Conservation (phyloP, 2,888 invertebrate genomes). For the Phalera bucephala region DNA sequence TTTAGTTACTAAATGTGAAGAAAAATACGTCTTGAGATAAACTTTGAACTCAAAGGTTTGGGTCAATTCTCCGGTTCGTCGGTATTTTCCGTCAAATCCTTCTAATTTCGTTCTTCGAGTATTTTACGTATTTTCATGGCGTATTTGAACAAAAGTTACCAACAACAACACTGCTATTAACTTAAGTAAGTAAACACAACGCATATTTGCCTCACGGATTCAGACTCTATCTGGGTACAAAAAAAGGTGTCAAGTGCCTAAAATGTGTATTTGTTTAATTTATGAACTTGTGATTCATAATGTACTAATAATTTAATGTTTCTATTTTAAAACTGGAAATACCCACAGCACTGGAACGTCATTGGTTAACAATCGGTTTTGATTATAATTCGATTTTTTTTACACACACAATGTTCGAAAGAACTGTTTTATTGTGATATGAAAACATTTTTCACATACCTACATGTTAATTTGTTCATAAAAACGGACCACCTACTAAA, state of each 20-base stretch:
- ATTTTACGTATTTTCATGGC: too few relatives aligned
- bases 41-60: too few relatives aligned
- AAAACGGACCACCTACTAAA: too few relatives aligned
- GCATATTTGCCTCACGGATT: not conserved
- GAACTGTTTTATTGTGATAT: not conserved
- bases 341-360: not conserved
- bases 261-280: not conserved
- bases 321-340: constrained; percentile 7
- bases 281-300: not conserved
- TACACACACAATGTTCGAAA: too few relatives aligned
- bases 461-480: not conserved
- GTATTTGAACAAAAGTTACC: too few relatives aligned
- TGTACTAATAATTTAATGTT: constrained; percentile 1
- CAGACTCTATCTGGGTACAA: not conserved
- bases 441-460: not conserved
- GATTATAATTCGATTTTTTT: not conserved
- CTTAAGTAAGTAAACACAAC: too few relatives aligned
- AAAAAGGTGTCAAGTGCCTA: not conserved
- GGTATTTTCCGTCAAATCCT: too few relatives aligned
- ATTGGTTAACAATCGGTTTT: not conserved
- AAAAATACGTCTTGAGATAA: too few relatives aligned
- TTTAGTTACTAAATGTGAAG: too few relatives aligned
- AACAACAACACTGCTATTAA: too few relatives aligned
- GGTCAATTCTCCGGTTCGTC: too few relatives aligned
- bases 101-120: too few relatives aligned